Conservation (phyloP, 2,888 invertebrate genomes). For the Hirtodrosophila trivittata region DNA sequence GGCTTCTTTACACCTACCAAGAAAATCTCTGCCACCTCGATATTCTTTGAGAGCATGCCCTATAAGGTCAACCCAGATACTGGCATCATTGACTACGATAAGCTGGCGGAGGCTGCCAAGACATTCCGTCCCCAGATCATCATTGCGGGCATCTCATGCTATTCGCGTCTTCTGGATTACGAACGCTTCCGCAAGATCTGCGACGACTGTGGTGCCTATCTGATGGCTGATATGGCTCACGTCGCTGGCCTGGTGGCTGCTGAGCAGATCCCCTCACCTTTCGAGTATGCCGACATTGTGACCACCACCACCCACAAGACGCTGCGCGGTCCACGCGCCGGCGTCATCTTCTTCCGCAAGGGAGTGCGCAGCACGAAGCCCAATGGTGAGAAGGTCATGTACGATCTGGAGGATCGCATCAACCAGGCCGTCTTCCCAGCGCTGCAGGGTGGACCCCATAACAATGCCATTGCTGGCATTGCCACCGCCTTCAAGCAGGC, state of each 20-base stretch:
- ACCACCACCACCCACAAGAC: slow-evolving; percentile 98
- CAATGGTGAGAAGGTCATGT: slow-evolving; percentile 93
- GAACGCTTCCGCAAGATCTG: slow-evolving; percentile 93
- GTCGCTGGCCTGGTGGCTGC: slow-evolving; percentile 96
- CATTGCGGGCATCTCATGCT: slow-evolving; percentile 97
- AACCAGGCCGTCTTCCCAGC: slow-evolving; percentile 88
- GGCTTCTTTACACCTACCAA: slow-evolving; percentile 95
- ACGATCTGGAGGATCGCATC: slow-evolving; percentile 94
- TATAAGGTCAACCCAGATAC: slow-evolving; percentile 94
- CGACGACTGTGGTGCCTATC: slow-evolving; percentile 92
- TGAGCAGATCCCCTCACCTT: slow-evolving; percentile 94
- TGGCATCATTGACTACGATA: slow-evolving; percentile 97
- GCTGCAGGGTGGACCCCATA: slow-evolving; percentile 98
- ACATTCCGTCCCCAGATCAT: slow-evolving; percentile 96
- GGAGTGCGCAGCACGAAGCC: slow-evolving; percentile 91
- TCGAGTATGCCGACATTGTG: slow-evolving; percentile 95
- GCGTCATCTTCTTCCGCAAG: slow-evolving; percentile 96
- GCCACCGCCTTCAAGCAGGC: slow-evolving; percentile 97
- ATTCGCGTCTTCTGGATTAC: slow-evolving; percentile 96
- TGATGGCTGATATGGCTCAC: slow-evolving; percentile 98
- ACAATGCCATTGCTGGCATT: slow-evolving; percentile 97
- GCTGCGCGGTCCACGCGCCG: slow-evolving; percentile 93
- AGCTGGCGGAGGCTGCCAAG: slow-evolving; percentile 90
- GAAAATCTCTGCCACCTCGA: slow-evolving; percentile 97
- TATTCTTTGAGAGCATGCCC: slow-evolving; percentile 99